Percentiles rank a stretch among this genome's conserved stretches.
Conservation (phyloP, 2,888 invertebrate genomes). For the Apamea epomidion region DNA sequence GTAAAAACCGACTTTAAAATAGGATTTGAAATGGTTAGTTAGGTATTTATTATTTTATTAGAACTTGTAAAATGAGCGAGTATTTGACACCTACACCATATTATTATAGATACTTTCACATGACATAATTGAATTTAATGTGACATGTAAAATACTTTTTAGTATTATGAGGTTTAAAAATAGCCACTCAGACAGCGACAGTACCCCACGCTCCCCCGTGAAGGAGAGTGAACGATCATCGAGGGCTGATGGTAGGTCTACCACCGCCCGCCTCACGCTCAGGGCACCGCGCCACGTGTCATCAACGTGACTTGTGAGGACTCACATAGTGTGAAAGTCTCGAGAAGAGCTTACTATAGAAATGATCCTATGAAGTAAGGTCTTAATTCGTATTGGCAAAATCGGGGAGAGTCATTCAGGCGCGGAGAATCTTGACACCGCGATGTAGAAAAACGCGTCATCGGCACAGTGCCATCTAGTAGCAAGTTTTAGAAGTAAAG, state of each 20-base stretch:
- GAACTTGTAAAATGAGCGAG: no score
- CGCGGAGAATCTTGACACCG: conserved; percentile 41
- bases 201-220: conserved; percentile 27
- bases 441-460: conserved; percentile 45
- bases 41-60: no score
- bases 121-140: no score
- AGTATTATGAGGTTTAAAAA: conserved; percentile 9
- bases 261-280: conserved; percentile 47
- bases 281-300: conserved; percentile 38
- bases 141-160: no score
- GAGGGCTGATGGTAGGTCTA: conserved; percentile 33
- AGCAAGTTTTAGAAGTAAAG: background rate
- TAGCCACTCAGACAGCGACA: conserved; percentile 52
- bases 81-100: no score
- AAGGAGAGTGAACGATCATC: conserved; percentile 44
- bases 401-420: conserved; percentile 20
- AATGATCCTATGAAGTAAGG: conserved; percentile 18
- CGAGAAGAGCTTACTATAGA: conserved; percentile 45
- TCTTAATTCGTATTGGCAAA: background rate
- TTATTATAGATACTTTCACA: no score
- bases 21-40: no score
- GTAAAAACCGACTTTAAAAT: no score
- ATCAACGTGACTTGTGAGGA: conserved; percentile 40
- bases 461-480: conserved; percentile 36
- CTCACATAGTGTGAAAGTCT: conserved; percentile 53